Conservation (phyloP, 64 coral and sea anemone genomes). For the Pachyseris speciosa region DNA sequence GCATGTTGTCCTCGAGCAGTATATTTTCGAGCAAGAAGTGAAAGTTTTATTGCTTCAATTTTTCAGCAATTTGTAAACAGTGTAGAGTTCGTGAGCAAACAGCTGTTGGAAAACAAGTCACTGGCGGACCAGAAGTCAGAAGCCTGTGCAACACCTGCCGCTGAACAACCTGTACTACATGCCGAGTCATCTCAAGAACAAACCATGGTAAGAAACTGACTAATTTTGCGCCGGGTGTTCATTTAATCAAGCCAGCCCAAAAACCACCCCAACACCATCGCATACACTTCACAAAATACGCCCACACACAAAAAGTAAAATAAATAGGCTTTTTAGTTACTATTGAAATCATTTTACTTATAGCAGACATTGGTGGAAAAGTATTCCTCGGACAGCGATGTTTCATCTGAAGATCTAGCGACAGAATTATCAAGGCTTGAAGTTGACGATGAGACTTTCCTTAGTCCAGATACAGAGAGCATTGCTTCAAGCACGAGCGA, state of each 20-base stretch:
- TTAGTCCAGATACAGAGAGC: conserved; percentile 4
- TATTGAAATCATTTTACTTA: neutral
- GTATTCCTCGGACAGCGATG: neutral
- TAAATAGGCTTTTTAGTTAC: neutral
- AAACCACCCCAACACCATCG: neutral
- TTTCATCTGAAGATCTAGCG: neutral
- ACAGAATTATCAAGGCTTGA: neutral
- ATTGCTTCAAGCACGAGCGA: neutral
- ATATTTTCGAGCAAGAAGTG: neutral
- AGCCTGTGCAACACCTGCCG: neutral
- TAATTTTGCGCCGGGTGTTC: neutral
- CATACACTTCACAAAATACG: neutral
- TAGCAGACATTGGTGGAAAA: neutral
- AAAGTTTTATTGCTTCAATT: neutral
- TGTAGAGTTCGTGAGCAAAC: neutral
- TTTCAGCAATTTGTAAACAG: conserved; percentile 1
- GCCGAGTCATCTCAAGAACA: neutral
- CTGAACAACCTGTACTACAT: neutral
- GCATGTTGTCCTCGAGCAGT: neutral
- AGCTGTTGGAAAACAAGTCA: neutral
- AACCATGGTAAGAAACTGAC: neutral
- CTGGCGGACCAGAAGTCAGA: neutral
- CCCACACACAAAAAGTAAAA: neutral
- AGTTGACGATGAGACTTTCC: conserved; percentile 15
- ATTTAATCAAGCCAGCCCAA: neutral